Evolutionary conservation across 2,797 vertebrate genomes (phyloP), one percentile per base, ranked within the genome.

Genomic region (Sebastes taczanowskii): DNA sequence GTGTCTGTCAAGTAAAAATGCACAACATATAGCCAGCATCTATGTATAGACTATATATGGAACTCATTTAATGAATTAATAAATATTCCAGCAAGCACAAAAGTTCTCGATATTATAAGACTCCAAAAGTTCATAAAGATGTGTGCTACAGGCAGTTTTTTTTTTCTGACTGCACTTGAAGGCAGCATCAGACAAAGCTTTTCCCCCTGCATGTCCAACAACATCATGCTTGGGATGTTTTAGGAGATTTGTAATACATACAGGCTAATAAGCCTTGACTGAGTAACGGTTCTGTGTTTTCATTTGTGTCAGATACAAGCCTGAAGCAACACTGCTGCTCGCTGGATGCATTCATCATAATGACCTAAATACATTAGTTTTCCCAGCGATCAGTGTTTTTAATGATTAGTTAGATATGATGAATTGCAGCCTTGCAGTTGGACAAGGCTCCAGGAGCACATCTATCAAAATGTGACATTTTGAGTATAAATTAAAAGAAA

Each of bases 401-500:
- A 79, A 87, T 79, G 81, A 91, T 42, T 69, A 27, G 5, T 63
- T 14, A 67, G 53, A 74, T 9, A 16, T 89, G 87, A 90, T 89
- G 72, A 85, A 88, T 91, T n/a, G 70, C 59, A 63, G 58, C 78
- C 88, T 76, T 68, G 76, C 59, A 62, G 81, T 59, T 61, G 59
- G 63, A 90, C 22, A 11, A 83, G 25, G 74, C 20, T 55, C 6
- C 35, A 63, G n/a, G 42, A 76, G 8, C 68, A 16, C 5, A 87
- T 92, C 64, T 49, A 67, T 91, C 86, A 92, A 49, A 62, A 70
- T 29, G n/a, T 81, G 87, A 74, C 74, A 65, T 71, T 85, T 64
- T 27, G 80, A 1, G 56, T 77, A 60, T 66, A 81, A 84, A 90
- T 92, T 90, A 88, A 91, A 90, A 61, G 30, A 16, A 91, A 91